Base-by-base conservation (phyloP, 2,888 invertebrate species). In the Cheilosia vulpina region DNA sequence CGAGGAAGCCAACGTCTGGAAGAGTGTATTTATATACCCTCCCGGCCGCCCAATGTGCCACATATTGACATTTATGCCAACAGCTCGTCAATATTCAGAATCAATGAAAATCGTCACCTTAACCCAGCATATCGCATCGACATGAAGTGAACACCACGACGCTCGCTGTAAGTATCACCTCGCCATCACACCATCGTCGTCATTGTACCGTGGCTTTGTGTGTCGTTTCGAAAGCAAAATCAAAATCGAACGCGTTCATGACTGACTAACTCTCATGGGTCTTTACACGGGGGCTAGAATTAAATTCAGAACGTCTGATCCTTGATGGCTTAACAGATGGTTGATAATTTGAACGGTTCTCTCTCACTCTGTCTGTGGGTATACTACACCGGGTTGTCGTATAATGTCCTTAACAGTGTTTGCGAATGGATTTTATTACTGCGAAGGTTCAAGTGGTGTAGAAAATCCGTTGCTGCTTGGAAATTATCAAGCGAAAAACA, bases 251-350 rank as follows among this genome's bases (percentile, higher is more conserved):
- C 34, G 65, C 65, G 63, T 65, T 75, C 75, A 75, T 75, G 58
- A 60, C n/a, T 68, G 50, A 80, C 78, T 69, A 84, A 83, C 43
- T 75, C 79, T 79, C 79, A 57, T 47, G 41, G 65, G 79, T 68
- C 63, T 17, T 73, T 84, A 65, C 34, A 38, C 38, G 11, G 41
- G 19, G 63, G 50, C 79, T 73, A 65, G 83, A 84, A 75, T 84
- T 79, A 79, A 75, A 79, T 84, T 79, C 75, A 79, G 73, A 79
- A 75, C 58, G 65, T 69, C 79, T 84, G 78, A 83, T 83, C 78
- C 78, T 78, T 75, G 83, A 84, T 79, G 79, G 79, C 71, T 84
- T 84, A 84, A 84, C 83, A 84, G 83, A 84, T 84, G 83, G 79
- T 75, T 84, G 83, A 79, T 84, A 84, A 84, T 84, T 84, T 84